Evolutionary conservation across 1,140 invertebrate species (phyloP).

Genomic region (Oscheius sp.): DNA sequence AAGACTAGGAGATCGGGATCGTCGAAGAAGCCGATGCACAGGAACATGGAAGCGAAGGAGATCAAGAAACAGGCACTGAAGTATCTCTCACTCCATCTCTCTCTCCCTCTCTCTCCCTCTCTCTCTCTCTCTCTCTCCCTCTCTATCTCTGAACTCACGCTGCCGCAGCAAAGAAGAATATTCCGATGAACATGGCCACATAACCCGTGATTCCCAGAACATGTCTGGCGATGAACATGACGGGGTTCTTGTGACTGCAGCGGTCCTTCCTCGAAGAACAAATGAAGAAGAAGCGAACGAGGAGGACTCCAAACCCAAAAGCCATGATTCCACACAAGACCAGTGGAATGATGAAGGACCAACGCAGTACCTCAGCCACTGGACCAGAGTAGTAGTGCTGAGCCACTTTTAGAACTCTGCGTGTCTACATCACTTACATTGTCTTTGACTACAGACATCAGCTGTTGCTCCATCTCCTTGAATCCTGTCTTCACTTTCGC

Average conservation of each 20-base stretch:
- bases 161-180: background rate
- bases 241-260: too few relatives aligned
- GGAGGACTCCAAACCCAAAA: background rate
- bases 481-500: background rate
- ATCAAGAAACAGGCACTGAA: background rate
- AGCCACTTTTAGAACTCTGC: too few relatives aligned
- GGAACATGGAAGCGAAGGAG: background rate
- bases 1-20: background rate
- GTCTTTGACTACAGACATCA: background rate
- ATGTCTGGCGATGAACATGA: background rate
- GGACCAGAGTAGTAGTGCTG: background rate
- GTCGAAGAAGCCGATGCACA: slow-evolving; percentile 7
- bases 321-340: background rate
- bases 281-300: background rate
- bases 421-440: background rate
- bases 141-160: background rate
- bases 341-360: background rate
- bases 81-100: too few relatives aligned
- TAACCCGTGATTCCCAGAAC: background rate
- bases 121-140: too few relatives aligned
- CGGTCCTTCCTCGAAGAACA: too few relatives aligned
- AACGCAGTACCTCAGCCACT: background rate
- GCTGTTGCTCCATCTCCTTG: background rate
- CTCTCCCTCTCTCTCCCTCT: too few relatives aligned
- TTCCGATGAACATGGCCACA: background rate